Evolutionary conservation across 2,888 invertebrate species (phyloP).

Genomic region (Drosophila setosimentum): DNA sequence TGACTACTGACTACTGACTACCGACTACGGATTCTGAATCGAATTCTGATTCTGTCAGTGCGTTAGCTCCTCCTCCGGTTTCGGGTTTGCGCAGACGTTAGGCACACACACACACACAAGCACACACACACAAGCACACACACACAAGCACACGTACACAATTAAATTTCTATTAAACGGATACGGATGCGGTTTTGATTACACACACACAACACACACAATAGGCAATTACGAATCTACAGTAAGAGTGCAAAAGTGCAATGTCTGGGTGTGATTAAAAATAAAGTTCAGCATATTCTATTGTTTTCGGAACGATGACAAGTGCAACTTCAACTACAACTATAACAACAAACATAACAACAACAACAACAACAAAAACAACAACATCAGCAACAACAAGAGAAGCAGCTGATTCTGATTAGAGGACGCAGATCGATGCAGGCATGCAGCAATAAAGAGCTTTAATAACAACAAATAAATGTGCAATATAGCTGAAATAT

Average conservation of each 20-base stretch:
- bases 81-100: slow-evolving; percentile 31
- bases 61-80: slow-evolving; percentile 44
- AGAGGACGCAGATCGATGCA: slow-evolving; percentile 31
- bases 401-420: slow-evolving; percentile 57
- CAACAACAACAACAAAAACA: slow-evolving; percentile 9
- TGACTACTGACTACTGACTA: slow-evolving; percentile 28
- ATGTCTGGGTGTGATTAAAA: slow-evolving; percentile 69
- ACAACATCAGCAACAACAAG: slow-evolving; percentile 12
- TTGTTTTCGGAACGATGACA: slow-evolving; percentile 62
- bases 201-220: slow-evolving; percentile 34
- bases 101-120: slow-evolving; percentile 5
- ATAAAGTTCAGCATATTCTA: slow-evolving; percentile 54
- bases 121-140: slow-evolving; percentile 1
- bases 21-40: slow-evolving; percentile 22
- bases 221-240: slow-evolving; percentile 42
- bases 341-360: slow-evolving; percentile 11
- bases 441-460: slow-evolving; percentile 54
- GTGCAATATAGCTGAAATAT: slow-evolving; percentile 71
- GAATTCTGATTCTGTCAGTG: slow-evolving; percentile 25
- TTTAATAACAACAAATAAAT: slow-evolving; percentile 58
- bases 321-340: slow-evolving; percentile 32
- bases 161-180: slow-evolving; percentile 48
- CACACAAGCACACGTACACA: not conserved
- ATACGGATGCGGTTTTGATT: slow-evolving; percentile 63
- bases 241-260: slow-evolving; percentile 70